phyloP scores from a whole-genome alignment of 2,797 vertebrate genomes.

The Psittacula derbiana region DNA sequence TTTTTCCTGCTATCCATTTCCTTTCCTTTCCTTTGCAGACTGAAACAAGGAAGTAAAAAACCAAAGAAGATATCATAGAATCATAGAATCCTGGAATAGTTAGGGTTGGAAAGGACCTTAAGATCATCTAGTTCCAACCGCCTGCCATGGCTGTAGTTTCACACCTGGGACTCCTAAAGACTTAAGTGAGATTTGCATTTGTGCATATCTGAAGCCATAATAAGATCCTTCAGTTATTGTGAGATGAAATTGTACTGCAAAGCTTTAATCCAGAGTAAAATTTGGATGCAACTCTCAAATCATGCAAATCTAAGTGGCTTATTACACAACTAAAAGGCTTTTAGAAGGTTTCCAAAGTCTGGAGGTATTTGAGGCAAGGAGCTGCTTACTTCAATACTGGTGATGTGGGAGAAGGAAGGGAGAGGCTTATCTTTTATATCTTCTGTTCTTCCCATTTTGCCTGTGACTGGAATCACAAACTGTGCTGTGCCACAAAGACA shows the following conservation, averaged over 20 bases:
- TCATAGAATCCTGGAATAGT: background rate
- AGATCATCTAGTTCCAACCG: background rate
- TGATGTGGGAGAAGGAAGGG: background rate
- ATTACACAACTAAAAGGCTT: background rate
- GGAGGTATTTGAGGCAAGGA: background rate
- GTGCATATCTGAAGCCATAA: background rate
- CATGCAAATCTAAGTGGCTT: background rate
- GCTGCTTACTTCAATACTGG: background rate
- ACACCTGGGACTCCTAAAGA: background rate
- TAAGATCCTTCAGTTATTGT: background rate
- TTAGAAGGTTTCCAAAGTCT: background rate
- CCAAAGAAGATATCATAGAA: background rate
- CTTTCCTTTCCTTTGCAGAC: background rate
- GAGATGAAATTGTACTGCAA: background rate
- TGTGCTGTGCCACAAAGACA: rapidly evolving
- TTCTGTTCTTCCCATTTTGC: background rate
- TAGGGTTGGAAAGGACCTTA: background rate
- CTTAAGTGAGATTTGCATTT: background rate
- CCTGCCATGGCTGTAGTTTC: background rate
- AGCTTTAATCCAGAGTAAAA: background rate
- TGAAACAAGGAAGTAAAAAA: constrained; percentile 7
- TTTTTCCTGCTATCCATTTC: background rate
- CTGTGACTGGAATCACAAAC: background rate
- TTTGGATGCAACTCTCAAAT: background rate
- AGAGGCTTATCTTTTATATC: background rate